Percentiles rank a stretch among this genome's conserved stretches.
Conservation (phyloP, 2,113 vertebrate genomes). For the Mohoua ochrocephala region DNA sequence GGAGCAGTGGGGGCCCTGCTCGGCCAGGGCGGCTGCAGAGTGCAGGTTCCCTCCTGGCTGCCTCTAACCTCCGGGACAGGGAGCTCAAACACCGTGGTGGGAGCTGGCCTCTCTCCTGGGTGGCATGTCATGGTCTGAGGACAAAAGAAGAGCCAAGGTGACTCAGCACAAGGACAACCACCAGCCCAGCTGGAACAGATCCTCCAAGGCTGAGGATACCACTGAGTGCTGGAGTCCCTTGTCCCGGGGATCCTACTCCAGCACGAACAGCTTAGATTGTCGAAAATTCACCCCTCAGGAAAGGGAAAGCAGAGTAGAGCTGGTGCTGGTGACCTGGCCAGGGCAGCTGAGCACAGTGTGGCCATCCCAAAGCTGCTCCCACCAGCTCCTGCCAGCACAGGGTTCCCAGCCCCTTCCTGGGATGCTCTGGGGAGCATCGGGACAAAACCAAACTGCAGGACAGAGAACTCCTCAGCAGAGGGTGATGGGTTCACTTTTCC, state of each 20-base stretch:
- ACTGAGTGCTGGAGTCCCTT: not conserved
- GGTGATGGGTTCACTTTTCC: not conserved
- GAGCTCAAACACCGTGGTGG: fast-evolving
- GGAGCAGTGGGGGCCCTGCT: not conserved
- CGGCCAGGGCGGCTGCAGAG: not conserved
- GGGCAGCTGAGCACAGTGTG: not conserved
- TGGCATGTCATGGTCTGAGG: fast-evolving
- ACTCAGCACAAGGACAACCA: not conserved
- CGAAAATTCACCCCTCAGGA: not conserved
- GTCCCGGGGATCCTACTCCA: not conserved
- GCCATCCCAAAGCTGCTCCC: not conserved
- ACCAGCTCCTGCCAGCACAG: fast-evolving
- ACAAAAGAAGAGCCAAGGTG: not conserved
- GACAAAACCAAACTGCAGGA: not conserved
- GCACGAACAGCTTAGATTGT: fast-evolving
- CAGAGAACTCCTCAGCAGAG: not conserved
- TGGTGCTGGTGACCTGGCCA: not conserved
- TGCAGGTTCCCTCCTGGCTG: not conserved
- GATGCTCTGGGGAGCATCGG: not conserved
- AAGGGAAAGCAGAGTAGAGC: not conserved
- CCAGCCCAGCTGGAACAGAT: not conserved
- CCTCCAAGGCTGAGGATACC: not conserved
- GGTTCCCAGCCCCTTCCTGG: fast-evolving
- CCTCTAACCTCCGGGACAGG: not conserved
- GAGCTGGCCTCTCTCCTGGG: not conserved